Conservation (phyloP, 2,888 invertebrate species). For the Chorisops tibialis region DNA sequence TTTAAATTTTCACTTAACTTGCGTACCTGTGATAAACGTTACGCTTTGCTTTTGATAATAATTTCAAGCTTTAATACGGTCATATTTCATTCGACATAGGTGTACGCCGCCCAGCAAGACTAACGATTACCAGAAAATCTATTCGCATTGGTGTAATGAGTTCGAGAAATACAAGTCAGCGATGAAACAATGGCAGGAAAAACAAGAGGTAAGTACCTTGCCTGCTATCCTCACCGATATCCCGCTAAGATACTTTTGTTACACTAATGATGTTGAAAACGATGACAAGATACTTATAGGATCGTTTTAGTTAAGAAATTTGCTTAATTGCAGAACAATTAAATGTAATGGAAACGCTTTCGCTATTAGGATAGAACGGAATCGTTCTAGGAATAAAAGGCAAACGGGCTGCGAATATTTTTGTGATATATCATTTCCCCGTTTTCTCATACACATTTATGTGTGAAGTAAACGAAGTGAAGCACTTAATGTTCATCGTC, state of each 20-base stretch:
- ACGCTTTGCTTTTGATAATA: constrained; percentile 17
- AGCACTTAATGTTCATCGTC: constrained; percentile 3
- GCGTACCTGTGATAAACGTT: background rate
- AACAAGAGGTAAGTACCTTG: constrained; percentile 73
- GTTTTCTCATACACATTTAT: background rate
- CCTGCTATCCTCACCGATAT: background rate
- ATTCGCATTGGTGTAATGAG: constrained; percentile 98
- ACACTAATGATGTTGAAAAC: constrained; percentile 18
- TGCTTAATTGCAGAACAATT: constrained; percentile 13
- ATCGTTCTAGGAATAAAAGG: no score
- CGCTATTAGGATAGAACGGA: background rate
- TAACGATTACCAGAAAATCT: constrained; percentile 90
- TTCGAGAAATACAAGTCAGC: constrained; percentile 96
- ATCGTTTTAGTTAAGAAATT: constrained; percentile 14
- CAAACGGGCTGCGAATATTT: no score
- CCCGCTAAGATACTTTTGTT: constrained; percentile 1
- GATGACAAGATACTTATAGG: constrained; percentile 21
- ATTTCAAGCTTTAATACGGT: constrained; percentile 13
- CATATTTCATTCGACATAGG: constrained; percentile 44
- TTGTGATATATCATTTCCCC: no score
- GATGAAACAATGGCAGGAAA: constrained; percentile 92
- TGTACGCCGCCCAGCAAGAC: constrained; percentile 87
- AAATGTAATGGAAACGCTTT: constrained; percentile 21
- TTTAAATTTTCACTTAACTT: constrained; percentile 21
- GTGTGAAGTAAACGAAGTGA: background rate